phyloP scores from a whole-genome alignment of 2,888 invertebrate species.

The Cryptocephalus primarius region DNA sequence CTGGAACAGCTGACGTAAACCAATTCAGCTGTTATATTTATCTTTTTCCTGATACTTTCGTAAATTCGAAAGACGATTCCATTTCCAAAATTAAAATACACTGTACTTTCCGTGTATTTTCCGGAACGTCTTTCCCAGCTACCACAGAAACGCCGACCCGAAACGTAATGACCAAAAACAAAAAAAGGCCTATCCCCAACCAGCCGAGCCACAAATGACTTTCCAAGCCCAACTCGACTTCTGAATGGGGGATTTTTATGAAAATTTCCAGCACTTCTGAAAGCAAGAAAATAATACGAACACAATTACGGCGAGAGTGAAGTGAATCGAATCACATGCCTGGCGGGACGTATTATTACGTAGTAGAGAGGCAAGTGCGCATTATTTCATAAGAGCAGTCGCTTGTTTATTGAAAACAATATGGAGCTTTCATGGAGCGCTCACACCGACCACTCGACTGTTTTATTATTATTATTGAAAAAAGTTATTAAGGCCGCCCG shows the following conservation, averaged over 20 bases:
- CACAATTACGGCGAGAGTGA: slow-evolving; percentile 12
- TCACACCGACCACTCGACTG: slow-evolving; percentile 27
- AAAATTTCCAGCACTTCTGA: slow-evolving; percentile 10
- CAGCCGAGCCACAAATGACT: neutral
- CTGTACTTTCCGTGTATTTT: too few relatives aligned
- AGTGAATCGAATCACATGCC: slow-evolving; percentile 31
- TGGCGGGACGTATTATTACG: slow-evolving; percentile 26
- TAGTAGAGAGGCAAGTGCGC: slow-evolving; percentile 25
- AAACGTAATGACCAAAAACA: too few relatives aligned
- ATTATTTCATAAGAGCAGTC: slow-evolving; percentile 33
- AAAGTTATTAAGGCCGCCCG: slow-evolving; percentile 14
- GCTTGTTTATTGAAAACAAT: slow-evolving; percentile 31
- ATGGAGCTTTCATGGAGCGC: slow-evolving; percentile 24
- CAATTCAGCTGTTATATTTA: too few relatives aligned
- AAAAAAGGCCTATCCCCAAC: too few relatives aligned
- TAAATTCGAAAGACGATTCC: too few relatives aligned
- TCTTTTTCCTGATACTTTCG: too few relatives aligned
- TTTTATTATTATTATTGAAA: slow-evolving; percentile 15
- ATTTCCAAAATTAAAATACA: too few relatives aligned
- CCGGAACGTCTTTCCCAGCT: too few relatives aligned
- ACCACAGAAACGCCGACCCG: too few relatives aligned
- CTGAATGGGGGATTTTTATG: slow-evolving; percentile 9
- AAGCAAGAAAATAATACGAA: slow-evolving; percentile 14
- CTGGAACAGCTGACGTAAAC: too few relatives aligned
- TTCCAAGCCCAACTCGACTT: neutral